phyloP scores from a whole-genome alignment of 2,113 vertebrate species.

The Delphinus delphis region DNA sequence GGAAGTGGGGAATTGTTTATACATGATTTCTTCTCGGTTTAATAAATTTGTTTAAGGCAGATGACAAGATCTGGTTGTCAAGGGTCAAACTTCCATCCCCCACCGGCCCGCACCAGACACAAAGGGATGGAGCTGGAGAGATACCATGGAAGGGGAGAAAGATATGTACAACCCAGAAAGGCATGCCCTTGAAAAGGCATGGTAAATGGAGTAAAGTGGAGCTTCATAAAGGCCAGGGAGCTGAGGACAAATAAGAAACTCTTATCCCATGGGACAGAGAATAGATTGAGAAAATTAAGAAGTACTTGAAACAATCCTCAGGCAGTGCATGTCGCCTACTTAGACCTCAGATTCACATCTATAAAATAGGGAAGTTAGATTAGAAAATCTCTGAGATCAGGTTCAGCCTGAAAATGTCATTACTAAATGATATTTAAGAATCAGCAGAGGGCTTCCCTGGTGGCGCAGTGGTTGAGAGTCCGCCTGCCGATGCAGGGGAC shows the following conservation, averaged over 20 bases:
- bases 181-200: not conserved
- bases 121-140: not conserved
- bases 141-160: not conserved
- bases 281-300: not conserved
- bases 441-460: not conserved
- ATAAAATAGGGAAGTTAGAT: not conserved
- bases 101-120: too few species aligned
- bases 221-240: not conserved
- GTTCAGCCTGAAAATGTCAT: not conserved
- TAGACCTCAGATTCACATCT: not conserved
- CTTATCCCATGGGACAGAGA: not conserved
- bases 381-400: not conserved
- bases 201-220: not conserved
- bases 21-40: not conserved
- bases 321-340: not conserved
- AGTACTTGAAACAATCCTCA: not conserved
- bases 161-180: not conserved
- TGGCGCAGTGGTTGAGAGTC: too few species aligned
- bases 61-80: not conserved
- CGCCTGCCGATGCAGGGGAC: too few species aligned
- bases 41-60: not conserved
- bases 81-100: not conserved
- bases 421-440: not conserved
- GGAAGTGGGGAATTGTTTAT: not conserved
- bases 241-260: not conserved